A percentile compares a stretch with the other conserved stretches of the same genome.
Conservation (phyloP, 2,888 invertebrate species). For the Harpalus rufipes region DNA sequence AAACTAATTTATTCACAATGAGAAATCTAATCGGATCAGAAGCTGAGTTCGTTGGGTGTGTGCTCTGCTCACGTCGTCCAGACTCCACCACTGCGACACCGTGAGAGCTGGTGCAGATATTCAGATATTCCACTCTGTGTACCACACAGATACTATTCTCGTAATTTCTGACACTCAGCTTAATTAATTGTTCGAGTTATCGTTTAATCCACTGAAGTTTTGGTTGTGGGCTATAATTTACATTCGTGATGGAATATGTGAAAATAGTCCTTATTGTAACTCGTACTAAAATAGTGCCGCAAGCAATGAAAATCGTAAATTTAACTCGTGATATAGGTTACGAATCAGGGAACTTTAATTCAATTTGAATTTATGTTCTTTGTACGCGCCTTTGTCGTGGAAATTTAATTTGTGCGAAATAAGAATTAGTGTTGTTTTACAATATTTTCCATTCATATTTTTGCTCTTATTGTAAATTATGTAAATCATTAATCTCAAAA, state of each 20-base stretch:
- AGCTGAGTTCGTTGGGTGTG: slow-evolving; percentile 11
- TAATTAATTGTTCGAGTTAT: slow-evolving; percentile 35
- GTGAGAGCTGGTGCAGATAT: slow-evolving; percentile 5
- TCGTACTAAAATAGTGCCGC: not conserved
- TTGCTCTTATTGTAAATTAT: too few relatives aligned
- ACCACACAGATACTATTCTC: slow-evolving; percentile 7
- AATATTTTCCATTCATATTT: too few relatives aligned
- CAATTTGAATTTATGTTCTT: not conserved
- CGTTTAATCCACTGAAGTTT: slow-evolving; percentile 29
- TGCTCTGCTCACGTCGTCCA: not conserved
- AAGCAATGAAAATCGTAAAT: too few relatives aligned
- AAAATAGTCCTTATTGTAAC: not conserved
- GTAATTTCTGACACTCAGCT: slow-evolving; percentile 38
- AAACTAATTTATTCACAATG: slow-evolving; percentile 32
- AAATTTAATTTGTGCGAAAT: too few relatives aligned
- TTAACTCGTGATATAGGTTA: not conserved
- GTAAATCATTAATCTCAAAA: too few relatives aligned
- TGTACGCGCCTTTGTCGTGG: too few relatives aligned
- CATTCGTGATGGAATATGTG: not conserved
- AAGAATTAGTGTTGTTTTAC: too few relatives aligned
- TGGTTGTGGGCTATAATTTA: slow-evolving; percentile 9
- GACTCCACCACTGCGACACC: not conserved
- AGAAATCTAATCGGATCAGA: slow-evolving; percentile 35
- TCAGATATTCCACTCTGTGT: slow-evolving; percentile 18
- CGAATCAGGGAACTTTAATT: not conserved